Conservation (phyloP, 2,113 vertebrate species). For the Psophia crepitans region DNA sequence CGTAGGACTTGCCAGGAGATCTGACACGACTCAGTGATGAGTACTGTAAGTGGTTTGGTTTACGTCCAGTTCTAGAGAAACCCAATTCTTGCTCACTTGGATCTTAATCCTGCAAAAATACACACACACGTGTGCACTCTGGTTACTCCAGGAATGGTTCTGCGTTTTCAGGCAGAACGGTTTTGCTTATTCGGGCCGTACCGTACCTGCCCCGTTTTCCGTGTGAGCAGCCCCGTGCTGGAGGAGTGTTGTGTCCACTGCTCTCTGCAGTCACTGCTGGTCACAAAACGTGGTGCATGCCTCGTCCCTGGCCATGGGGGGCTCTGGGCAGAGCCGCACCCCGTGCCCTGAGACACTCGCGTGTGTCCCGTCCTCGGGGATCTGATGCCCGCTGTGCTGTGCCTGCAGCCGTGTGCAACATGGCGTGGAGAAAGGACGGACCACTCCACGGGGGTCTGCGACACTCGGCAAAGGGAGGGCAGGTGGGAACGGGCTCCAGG, state of each 20-base stretch:
- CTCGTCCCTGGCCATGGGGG: rapidly evolving
- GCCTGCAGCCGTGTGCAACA: not conserved
- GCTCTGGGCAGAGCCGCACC: not conserved
- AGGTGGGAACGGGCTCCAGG: not conserved
- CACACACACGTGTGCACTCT: rapidly evolving
- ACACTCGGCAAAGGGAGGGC: not conserved
- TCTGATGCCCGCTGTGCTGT: rapidly evolving
- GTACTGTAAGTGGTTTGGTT: not conserved
- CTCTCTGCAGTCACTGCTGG: not conserved
- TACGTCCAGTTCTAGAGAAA: not conserved
- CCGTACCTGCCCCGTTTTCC: not conserved
- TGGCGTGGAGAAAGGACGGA: not conserved
- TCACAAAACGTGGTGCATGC: not conserved
- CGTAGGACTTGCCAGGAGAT: not conserved
- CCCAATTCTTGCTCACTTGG: not conserved
- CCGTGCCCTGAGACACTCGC: rapidly evolving
- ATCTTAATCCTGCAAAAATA: not conserved
- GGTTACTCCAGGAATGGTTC: not conserved
- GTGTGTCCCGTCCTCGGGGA: not conserved
- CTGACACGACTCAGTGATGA: not conserved
- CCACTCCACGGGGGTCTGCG: not conserved
- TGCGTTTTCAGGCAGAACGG: not conserved
- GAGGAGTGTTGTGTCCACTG: rapidly evolving
- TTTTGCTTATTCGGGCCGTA: no score
- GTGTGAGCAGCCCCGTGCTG: not conserved